Evolutionary conservation across 64 coral and sea anemone species (phyloP), one percentile per base, ranked within the genome.

Genomic region (Hydrozoanthus tunicans): DNA sequence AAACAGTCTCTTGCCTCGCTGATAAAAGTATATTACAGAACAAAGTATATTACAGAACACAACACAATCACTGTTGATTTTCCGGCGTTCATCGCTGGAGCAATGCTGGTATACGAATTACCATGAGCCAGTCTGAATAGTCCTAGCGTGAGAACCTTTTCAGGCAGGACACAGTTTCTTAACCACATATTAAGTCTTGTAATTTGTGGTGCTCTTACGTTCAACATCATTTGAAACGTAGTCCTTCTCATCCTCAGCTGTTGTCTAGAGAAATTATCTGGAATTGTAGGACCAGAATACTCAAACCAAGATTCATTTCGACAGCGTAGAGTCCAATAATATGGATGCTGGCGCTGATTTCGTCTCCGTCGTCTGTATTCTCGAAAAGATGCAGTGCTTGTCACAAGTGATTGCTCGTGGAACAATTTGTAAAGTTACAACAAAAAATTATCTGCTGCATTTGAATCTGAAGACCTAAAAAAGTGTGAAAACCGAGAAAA

Each of bases 221-320:
- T 90, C 73, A 43, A 55, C 15, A 61, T 26, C 65, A 51, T 20
- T n/a, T 81, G 60, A 79, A 94, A 94, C 60, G 89, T 82, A 65
- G 54, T 23, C 8, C 80, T 75, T 60, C 64, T 90, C 79, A 94
- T 84, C 66, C 89, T 90, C 88, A 94, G 64, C 71, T 94, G 89
- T 51, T 72, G 93, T 64, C 43, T 81, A 86, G 91, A 94, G 70
- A 86, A 94, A 24, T 93, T 25, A 57, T 94, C 80, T 53, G 93
- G 73, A 79, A 91, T 91, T 58, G 69, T 85, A 81, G 59, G 78
- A 67, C 84, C 20, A 54, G 72, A 68, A 27, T 85, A 94, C 59
- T 94, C 92, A 74, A 94, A 90, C 93, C 93, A 94, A 59, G 93
- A 90, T 78, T 94, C 66, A 17, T 64, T 52, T 77, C 86, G 93